Evolutionary conservation across 92 coral and sea anemone species (phyloP).

Genomic region (Palythoa heliodiscus): DNA sequence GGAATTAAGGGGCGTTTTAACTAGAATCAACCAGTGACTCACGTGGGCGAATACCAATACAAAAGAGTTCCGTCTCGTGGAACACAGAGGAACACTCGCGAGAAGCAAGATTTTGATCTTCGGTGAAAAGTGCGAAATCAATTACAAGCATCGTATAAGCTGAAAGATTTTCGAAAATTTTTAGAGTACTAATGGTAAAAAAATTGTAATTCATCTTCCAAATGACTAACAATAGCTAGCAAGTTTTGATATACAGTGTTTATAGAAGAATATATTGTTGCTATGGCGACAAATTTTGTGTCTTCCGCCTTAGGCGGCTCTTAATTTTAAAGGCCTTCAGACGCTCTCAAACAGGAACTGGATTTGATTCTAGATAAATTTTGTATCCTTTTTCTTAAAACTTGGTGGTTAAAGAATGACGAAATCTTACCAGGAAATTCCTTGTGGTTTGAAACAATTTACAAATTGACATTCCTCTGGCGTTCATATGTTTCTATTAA

Average conservation of each 20-base stretch:
- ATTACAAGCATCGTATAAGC: background rate
- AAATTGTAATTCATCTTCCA: background rate
- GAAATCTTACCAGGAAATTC: background rate
- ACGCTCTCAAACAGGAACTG: background rate
- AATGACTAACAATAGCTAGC: background rate
- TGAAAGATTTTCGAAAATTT: background rate
- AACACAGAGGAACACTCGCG: background rate
- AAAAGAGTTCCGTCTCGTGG: background rate
- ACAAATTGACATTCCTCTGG: no score
- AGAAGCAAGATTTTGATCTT: background rate
- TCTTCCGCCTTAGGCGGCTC: background rate
- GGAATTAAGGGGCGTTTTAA: background rate
- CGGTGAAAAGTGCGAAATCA: background rate
- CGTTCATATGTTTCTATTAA: no score
- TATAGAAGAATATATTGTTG: background rate
- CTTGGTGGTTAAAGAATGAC: background rate
- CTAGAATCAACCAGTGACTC: background rate
- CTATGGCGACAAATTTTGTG: background rate
- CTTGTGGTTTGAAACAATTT: background rate
- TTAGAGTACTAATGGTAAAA: background rate
- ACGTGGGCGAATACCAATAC: background rate
- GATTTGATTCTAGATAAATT: background rate
- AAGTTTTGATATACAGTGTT: background rate
- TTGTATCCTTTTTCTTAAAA: background rate
- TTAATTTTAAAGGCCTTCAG: background rate